Base-by-base conservation (phyloP, 2,888 invertebrate species). In the Apamea crenata region DNA sequence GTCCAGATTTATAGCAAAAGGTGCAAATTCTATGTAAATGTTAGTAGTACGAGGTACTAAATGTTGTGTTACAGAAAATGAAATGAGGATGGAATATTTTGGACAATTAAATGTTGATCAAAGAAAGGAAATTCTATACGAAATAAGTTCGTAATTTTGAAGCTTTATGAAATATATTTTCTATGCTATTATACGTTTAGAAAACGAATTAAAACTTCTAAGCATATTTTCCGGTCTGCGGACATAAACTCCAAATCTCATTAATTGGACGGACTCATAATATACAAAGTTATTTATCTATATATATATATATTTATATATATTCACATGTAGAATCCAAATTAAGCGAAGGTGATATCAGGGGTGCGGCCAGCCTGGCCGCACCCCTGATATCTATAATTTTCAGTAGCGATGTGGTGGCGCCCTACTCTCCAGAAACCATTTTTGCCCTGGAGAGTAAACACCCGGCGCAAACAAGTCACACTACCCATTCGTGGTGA, bases 1-100 rank as follows among this genome's bases (percentile, higher is more conserved):
- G 69, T 67, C 68, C 77, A 32, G 56, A 79, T 81, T 74, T 78
- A 66, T 69, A 80, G 73, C 74, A 61, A 14, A 81, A 84, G 25
- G 79, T 74, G 40, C n/a, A 76, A 78, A 78, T 76, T 77, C 69
- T 72, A 47, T 59, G 61, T 61, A 69, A 77, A 77, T 56, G 16
- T 66, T 71, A 29, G 32, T 53, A 18, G 21, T 47, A 44, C 25
- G 14, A 69, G 66, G n/a, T 71, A 74, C 36, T 77, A 75, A 74
- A 80, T 83, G 25, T 63, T n/a, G 16, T 79, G n/a, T 76, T 76
- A 68, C 71, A 29, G 65, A 56, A 47, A 77, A 77, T 69, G 40
- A 40, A 72, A 72, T 76, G 56, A 7, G 47, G n/a, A 66, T 67
- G 25, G 29, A 75, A 74, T 66, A 71, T 73, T 86, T 82, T 78